Base-by-base conservation (phyloP, 2,888 invertebrate genomes). In the Leptopilina myrica region DNA sequence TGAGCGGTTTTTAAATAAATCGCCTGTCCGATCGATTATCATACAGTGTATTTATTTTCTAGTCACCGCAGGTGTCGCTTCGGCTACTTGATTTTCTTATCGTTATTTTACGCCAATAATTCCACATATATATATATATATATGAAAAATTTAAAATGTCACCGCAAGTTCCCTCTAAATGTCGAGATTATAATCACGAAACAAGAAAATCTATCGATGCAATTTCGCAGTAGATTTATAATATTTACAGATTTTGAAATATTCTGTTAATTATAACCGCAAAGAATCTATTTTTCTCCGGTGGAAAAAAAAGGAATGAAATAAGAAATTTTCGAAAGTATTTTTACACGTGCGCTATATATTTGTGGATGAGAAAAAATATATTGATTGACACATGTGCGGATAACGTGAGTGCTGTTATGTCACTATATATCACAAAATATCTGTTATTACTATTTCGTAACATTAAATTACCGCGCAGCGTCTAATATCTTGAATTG, bases 31-130 rank as follows among this genome's bases (percentile, higher is more conserved):
- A 56, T 73, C 56, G 33, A 73, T 73, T 73, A 73, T 33, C 26
- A 33, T 20, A n/a, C 53, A 53, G 33, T n/a, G 56, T 26, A 33
- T 73, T 56, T 73, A 73, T 53, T 73, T 73, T 49, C n/a, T 56
- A 73, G 73, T 33, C n/a, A 43, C 8, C 43, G 8, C 56, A 73
- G 53, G 56, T 73, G 73, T 53, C 20, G n/a, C 56, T 33, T 53
- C 20, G n/a, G n/a, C 53, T 73, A n/a, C 56, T 56, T n/a, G 26
- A 73, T 73, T 73, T 56, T 11, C 73, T 73, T 73, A 73, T 73
- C 56, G 33, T 53, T 56, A 73, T 56, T 73, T 56, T 33, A 73
- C 12, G 14, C 14, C 53, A 12, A 53, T 73, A 11, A 56, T 53
- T 8, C 8, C 33, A 8, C 33, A 20, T 56, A 20, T 20, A 20